Evolutionary conservation across 2,888 invertebrate genomes (phyloP).

Genomic region (Lasius fuliginosus): DNA sequence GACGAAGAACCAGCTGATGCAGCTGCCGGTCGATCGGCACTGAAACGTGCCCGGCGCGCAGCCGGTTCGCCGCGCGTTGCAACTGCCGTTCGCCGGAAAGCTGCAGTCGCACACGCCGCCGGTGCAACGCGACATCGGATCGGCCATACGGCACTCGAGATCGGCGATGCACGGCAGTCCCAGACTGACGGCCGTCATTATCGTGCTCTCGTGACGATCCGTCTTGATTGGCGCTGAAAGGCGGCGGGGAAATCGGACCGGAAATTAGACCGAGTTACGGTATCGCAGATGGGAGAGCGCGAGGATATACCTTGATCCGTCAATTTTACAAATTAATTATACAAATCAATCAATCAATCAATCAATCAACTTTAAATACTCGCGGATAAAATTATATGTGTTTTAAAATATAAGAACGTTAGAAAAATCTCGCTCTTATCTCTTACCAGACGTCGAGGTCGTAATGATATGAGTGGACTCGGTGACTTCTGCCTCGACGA

Average conservation of each 20-base stretch:
- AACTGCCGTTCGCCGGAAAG: constrained; percentile 88
- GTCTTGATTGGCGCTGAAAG: constrained; percentile 80
- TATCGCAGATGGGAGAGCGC: neutral
- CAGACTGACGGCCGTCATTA: constrained; percentile 89
- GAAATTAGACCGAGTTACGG: neutral
- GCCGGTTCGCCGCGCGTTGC: constrained; percentile 92
- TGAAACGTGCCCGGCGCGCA: constrained; percentile 95
- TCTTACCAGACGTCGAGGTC: constrained; percentile 45
- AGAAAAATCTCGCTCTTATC: neutral
- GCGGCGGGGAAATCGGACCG: neutral
- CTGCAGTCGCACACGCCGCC: constrained; percentile 93
- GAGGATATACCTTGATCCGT: neutral
- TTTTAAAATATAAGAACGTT: neutral
- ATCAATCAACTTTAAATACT: no score
- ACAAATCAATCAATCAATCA: no score
- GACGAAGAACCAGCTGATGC: constrained; percentile 97
- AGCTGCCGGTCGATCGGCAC: constrained; percentile 94
- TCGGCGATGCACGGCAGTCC: constrained; percentile 92
- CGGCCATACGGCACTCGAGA: constrained; percentile 93
- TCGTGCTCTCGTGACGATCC: constrained; percentile 82
- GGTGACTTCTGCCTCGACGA: constrained; percentile 81
- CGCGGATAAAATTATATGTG: neutral
- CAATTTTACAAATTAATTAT: neutral
- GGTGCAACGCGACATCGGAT: constrained; percentile 92
- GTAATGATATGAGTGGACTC: constrained; percentile 69